phyloP scores from a whole-genome alignment of 2,113 vertebrate species.

The Tragulus kanchil region DNA sequence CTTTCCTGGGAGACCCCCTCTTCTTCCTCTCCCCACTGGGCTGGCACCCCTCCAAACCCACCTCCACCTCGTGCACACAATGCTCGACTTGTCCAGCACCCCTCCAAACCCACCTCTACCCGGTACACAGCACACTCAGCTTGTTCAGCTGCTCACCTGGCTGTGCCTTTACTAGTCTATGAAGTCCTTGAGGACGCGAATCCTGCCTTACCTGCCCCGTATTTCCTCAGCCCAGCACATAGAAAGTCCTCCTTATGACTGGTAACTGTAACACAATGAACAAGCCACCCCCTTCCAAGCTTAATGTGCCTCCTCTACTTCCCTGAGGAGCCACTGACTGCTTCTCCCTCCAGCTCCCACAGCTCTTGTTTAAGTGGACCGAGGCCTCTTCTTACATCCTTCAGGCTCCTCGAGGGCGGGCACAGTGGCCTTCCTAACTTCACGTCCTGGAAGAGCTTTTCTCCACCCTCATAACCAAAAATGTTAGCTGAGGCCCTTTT shows the following conservation, averaged over 20 bases:
- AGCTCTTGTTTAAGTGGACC: neutral
- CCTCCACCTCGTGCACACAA: rapidly evolving
- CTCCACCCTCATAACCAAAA: neutral
- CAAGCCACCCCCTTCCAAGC: neutral
- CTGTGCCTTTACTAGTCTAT: neutral
- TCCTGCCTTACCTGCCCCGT: neutral
- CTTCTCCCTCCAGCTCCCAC: neutral
- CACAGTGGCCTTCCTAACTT: neutral
- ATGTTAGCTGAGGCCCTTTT: neutral
- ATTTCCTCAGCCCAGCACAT: too few relatives aligned
- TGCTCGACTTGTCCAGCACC: neutral
- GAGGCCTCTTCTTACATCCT: neutral
- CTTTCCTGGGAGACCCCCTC: neutral
- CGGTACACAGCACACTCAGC: rapidly evolving
- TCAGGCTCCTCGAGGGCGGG: rapidly evolving
- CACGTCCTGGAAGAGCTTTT: neutral
- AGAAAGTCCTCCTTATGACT: neutral
- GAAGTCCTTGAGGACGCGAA: neutral
- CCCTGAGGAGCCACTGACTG: neutral
- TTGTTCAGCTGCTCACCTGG: neutral
- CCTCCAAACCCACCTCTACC: rapidly evolving
- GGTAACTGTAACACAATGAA: neutral
- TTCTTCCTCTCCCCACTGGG: neutral
- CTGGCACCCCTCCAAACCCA: neutral
- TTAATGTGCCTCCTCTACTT: neutral